Conservation (phyloP, 2,113 vertebrate species). For the Vidua macroura region DNA sequence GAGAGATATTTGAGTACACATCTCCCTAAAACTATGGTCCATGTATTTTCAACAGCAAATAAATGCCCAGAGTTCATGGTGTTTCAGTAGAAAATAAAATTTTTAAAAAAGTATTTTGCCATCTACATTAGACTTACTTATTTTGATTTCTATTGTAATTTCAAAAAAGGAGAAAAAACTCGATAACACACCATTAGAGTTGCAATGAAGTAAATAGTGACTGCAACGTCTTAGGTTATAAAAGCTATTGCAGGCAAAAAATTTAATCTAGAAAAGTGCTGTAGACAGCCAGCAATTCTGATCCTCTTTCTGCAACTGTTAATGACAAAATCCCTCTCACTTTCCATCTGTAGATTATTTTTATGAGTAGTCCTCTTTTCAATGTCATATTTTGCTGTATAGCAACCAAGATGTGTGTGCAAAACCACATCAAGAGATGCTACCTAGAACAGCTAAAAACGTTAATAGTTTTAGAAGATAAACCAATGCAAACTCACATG, state of each 20-base stretch:
- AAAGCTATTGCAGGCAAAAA: not conserved
- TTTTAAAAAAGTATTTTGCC: rapidly evolving
- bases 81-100: not conserved
- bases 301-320: not conserved
- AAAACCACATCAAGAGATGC: not conserved
- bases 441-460: not conserved
- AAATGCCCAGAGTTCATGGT: not conserved
- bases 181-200: not conserved
- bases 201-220: not conserved
- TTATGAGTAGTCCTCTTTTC: not conserved
- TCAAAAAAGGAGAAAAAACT: not conserved
- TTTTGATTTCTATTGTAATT: not conserved
- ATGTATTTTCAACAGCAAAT: not conserved
- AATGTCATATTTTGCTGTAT: not conserved
- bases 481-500: not conserved
- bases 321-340: not conserved
- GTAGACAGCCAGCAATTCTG: not conserved
- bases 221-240: not conserved
- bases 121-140: not conserved
- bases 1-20: not conserved
- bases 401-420: not conserved
- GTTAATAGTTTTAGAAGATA: not conserved
- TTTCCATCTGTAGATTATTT: not conserved
- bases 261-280: slow-evolving; percentile 15
- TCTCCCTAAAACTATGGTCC: not conserved